A percentile compares a stretch with the other conserved stretches of the same genome.
These are phyloP conservation scores for Zoanthus sansibaricus DNA, from an alignment of 92 coral and sea anemone genomes.

Conservation along the genomic window DNA sequence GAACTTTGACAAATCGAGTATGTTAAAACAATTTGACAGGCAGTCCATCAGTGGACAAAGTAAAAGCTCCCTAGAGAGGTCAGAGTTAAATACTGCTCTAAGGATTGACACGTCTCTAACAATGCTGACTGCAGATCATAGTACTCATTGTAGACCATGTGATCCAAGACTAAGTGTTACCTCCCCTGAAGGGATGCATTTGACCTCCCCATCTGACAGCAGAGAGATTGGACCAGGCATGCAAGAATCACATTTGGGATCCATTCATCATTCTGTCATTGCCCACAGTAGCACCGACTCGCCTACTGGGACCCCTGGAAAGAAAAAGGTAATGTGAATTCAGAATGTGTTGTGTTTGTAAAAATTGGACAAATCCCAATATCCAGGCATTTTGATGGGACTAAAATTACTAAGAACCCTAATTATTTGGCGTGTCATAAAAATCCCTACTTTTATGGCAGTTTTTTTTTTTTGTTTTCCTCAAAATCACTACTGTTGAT, in stretches of 20 bases:
- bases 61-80: neutral
- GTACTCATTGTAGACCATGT: conserved; percentile 67
- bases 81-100: conserved; percentile 29
- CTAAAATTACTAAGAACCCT: too few species aligned
- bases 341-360: neutral
- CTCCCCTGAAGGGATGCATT: conserved; percentile 37
- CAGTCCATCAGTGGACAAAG: conserved; percentile 7
- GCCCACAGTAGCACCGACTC: conserved; percentile 59
- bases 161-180: conserved; percentile 81
- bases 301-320: conserved; percentile 80
- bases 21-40: neutral
- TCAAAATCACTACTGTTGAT: too few species aligned
- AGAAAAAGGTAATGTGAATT: conserved; percentile 75
- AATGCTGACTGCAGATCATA: neutral
- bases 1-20: conserved; percentile 25
- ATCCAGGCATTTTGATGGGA: too few species aligned
- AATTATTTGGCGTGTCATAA: too few species aligned
- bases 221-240: conserved; percentile 19
- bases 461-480: too few species aligned
- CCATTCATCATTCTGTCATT: conserved; percentile 49
- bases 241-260: conserved; percentile 22
- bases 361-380: neutral
- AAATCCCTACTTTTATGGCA: too few species aligned
- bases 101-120: conserved; percentile 34
- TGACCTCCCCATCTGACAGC: conserved; percentile 27